Conservation (phyloP, 2,113 vertebrate genomes). For the Tetraodon nigroviridis region DNA sequence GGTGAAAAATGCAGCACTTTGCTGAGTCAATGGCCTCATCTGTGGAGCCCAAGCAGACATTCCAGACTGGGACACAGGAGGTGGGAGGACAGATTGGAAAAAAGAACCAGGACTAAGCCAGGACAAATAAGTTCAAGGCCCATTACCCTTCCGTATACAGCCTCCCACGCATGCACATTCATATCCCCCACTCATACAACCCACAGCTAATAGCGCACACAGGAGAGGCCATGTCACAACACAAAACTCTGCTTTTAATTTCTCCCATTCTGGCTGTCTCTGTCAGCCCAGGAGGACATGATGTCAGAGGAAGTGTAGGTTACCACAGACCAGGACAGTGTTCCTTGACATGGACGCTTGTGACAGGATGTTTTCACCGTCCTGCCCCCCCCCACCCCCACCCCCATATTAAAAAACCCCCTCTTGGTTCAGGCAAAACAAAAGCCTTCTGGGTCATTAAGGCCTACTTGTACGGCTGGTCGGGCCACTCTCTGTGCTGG, state of each 20-base stretch:
- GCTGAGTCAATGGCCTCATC: slow-evolving; percentile 60
- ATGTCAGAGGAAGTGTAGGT: slow-evolving; percentile 57
- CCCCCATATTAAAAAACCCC: slow-evolving; percentile 24
- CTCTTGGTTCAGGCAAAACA: slow-evolving; percentile 35
- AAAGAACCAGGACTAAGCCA: slow-evolving; percentile 55
- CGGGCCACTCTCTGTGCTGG: slow-evolving; percentile 17
- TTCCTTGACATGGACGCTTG: slow-evolving; percentile 39
- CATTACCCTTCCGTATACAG: slow-evolving; percentile 53
- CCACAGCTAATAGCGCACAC: slow-evolving; percentile 42
- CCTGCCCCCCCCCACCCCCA: slow-evolving; percentile 55
- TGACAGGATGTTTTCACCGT: slow-evolving; percentile 50
- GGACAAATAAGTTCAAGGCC: slow-evolving; percentile 61
- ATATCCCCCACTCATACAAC: slow-evolving; percentile 50
- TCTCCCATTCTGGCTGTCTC: slow-evolving; percentile 17
- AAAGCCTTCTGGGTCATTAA: slow-evolving; percentile 28
- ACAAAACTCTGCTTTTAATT: slow-evolving; percentile 32
- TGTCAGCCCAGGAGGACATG: slow-evolving; percentile 27
- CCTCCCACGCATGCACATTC: slow-evolving; percentile 44
- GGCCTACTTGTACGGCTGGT: slow-evolving; percentile 27
- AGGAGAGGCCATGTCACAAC: slow-evolving; percentile 47
- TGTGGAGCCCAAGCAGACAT: slow-evolving; percentile 45
- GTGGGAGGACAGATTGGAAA: slow-evolving; percentile 63
- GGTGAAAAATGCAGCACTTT: slow-evolving; percentile 39
- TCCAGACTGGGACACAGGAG: slow-evolving; percentile 57
- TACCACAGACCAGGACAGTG: slow-evolving; percentile 35